Conservation (phyloP, 2,113 vertebrate genomes). For the Takifugu bimaculatus region DNA sequence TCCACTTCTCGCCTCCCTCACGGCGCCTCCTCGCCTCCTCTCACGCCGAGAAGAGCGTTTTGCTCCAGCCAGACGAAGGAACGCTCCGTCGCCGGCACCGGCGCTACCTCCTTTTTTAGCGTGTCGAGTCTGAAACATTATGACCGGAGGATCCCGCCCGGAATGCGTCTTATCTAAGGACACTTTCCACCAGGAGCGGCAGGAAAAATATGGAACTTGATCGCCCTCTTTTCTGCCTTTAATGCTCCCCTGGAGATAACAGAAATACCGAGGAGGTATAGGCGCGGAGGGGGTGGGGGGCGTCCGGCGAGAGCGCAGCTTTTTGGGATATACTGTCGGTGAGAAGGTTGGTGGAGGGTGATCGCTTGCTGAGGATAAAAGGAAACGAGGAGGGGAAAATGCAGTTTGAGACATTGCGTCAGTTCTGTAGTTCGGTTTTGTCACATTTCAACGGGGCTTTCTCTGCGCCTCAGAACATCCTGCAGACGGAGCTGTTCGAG, state of each 20-base stretch:
- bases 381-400: constrained; percentile 83
- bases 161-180: constrained; percentile 78
- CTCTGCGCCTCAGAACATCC: constrained; percentile 94
- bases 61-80: constrained; percentile 69
- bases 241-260: constrained; percentile 79
- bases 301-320: constrained; percentile 80
- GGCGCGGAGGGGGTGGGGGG: constrained; percentile 55
- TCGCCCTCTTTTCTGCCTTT: constrained; percentile 80
- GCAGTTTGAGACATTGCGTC: constrained; percentile 99
- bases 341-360: constrained; percentile 67
- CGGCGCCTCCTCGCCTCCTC: constrained; percentile 51
- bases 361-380: constrained; percentile 74
- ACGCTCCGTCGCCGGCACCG: constrained; percentile 62
- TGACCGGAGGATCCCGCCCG: constrained; percentile 85
- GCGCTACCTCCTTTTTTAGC: constrained; percentile 68
- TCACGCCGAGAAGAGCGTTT: constrained; percentile 72
- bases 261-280: constrained; percentile 40
- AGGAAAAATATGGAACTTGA: constrained; percentile 91
- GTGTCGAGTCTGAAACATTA: constrained; percentile 83
- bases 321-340: constrained; percentile 62
- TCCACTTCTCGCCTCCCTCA: constrained; percentile 67
- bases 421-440: constrained; percentile 99
- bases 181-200: constrained; percentile 83
- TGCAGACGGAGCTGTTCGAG: constrained; percentile 97
- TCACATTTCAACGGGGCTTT: constrained; percentile 99